phyloP scores from a whole-genome alignment of 2,113 vertebrate genomes.

The Toxotes jaculatrix region DNA sequence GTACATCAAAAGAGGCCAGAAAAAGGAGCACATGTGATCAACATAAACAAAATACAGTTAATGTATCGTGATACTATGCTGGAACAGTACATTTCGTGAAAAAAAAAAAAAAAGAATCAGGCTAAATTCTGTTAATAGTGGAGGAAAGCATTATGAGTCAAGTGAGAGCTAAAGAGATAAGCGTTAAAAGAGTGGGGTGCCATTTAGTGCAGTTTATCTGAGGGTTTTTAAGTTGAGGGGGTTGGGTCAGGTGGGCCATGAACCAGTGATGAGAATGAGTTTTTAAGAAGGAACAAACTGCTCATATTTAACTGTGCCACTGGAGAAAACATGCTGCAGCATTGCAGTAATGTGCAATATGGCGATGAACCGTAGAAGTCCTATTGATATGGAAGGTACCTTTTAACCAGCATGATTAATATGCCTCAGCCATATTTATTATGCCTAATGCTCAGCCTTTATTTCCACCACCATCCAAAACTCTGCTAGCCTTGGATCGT shows the following conservation, averaged over 20 bases:
- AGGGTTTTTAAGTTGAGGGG: conserved; percentile 14
- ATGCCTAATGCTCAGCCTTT: conserved; percentile 48
- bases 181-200: conserved; percentile 40
- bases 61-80: not conserved
- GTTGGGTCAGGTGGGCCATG: conserved; percentile 36
- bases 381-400: conserved; percentile 42
- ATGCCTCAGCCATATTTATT: conserved; percentile 50
- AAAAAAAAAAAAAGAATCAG: not conserved
- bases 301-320: conserved; percentile 27
- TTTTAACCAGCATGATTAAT: conserved; percentile 46
- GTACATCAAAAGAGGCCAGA: conserved; percentile 7
- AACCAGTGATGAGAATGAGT: conserved; percentile 41
- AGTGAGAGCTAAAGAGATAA: conserved; percentile 36
- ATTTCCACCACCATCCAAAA: conserved; percentile 38
- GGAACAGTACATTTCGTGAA: not conserved
- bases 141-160: conserved; percentile 42
- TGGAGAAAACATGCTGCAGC: conserved; percentile 51
- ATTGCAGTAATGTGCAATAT: conserved; percentile 47
- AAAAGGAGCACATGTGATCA: not conserved
- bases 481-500: conserved; percentile 67
- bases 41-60: not conserved
- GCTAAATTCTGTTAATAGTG: conserved; percentile 37
- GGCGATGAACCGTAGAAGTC: conserved; percentile 40
- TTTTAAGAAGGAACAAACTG: conserved; percentile 13
- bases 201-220: conserved; percentile 51